Percentiles rank a stretch among this genome's conserved stretches.
Evolutionary conservation across 2,888 invertebrate genomes (phyloP).

Genomic region (Odontocolon sp.): DNA sequence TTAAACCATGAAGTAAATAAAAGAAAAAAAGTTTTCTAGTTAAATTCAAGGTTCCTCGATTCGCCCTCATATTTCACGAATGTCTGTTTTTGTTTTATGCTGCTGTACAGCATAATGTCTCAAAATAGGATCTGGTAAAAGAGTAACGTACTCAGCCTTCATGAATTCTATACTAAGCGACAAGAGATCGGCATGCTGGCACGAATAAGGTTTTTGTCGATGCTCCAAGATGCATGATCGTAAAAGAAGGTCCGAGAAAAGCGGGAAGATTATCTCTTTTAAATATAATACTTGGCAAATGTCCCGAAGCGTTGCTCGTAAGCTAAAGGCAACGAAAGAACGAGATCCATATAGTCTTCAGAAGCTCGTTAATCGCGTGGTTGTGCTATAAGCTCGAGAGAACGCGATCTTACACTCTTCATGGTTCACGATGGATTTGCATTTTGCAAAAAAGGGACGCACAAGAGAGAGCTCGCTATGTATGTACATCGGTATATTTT

Average conservation of each 20-base stretch:
- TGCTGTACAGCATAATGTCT: no score
- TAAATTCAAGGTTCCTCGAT: not conserved
- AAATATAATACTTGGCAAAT: slow-evolving; percentile 16
- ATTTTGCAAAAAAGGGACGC: slow-evolving; percentile 15
- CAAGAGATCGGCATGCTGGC: not conserved
- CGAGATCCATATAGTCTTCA: slow-evolving; percentile 11
- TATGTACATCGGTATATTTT: not conserved
- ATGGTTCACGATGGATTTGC: slow-evolving; percentile 8
- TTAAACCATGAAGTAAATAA: no score
- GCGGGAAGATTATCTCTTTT: slow-evolving; percentile 19
- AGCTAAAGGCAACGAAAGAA: not conserved
- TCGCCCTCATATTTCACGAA: slow-evolving; percentile 12
- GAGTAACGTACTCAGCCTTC: not conserved
- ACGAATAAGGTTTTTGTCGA: not conserved
- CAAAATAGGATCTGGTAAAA: not conserved
- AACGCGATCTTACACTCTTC: slow-evolving; percentile 4
- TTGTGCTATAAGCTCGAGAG: slow-evolving; percentile 11
- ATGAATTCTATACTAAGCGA: not conserved
- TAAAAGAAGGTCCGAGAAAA: slow-evolving; percentile 13
- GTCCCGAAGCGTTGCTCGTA: not conserved
- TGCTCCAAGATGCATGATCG: slow-evolving; percentile 15
- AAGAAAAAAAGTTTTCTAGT: not conserved
- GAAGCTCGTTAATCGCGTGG: slow-evolving; percentile 28
- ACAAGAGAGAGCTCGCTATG: not conserved
- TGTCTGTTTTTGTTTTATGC: not conserved